Percentiles rank a stretch among this genome's conserved stretches.
Evolutionary conservation across 35 echinoderm and acorn worm genomes (phyloP).

Genomic region (Heliocidaris tuberculata): DNA sequence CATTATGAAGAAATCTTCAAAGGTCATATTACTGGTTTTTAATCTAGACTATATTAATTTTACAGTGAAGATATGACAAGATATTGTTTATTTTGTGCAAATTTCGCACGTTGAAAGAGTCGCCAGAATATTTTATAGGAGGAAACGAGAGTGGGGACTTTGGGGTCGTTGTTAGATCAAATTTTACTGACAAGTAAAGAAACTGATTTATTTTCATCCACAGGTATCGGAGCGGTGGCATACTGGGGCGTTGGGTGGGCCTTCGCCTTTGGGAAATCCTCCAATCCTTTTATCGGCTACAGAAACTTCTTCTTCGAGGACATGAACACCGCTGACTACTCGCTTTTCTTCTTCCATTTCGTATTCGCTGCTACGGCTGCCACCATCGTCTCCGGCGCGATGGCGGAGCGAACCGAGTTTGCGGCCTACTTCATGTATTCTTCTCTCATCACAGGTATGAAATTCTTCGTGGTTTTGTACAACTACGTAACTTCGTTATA

Average conservation of each 20-base stretch:
- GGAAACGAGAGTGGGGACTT: no score
- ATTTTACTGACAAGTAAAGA: no score
- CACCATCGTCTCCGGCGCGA: constrained; percentile 68
- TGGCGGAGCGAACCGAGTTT: constrained; percentile 71
- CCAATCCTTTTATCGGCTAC: constrained; percentile 73
- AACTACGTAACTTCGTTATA: no score
- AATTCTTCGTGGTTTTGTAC: neutral
- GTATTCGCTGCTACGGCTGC: constrained; percentile 71
- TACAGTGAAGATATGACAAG: no score
- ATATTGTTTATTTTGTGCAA: no score
- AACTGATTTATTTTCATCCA: neutral
- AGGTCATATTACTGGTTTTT: no score
- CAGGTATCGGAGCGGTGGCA: constrained; percentile 68
- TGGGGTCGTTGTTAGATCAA: no score
- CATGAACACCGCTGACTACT: neutral
- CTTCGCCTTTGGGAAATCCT: constrained; percentile 63
- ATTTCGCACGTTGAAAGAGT: no score
- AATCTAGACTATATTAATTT: no score
- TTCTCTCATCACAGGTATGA: constrained; percentile 48
- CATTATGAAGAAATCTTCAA: no score
- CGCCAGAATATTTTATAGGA: no score
- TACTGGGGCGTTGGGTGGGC: constrained; percentile 79
- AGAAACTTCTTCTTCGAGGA: constrained; percentile 68
- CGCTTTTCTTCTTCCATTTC: constrained; percentile 68
- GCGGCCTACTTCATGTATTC: constrained; percentile 57